These are phyloP conservation scores for Cryptoblepharus egeriae DNA, from an alignment of 2,797 vertebrate genomes.

Conservation along the genomic window DNA sequence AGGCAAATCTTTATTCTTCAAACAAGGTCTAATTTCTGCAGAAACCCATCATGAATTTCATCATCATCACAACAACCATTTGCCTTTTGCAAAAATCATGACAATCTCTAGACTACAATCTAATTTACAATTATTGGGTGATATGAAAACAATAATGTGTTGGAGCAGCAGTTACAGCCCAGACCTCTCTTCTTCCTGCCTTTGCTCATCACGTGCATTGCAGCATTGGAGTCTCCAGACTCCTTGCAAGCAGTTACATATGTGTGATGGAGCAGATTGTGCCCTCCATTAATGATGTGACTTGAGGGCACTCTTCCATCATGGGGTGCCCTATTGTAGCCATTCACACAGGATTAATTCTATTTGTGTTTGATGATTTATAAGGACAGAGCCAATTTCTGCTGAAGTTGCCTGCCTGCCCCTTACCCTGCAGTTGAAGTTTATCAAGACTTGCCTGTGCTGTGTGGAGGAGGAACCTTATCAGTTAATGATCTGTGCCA, in stretches of 20 bases:
- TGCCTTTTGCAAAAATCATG: no score
- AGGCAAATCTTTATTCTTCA: no score
- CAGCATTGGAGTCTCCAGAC: neutral
- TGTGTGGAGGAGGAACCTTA: constrained; percentile 28
- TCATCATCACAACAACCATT: no score
- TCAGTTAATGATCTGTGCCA: constrained; percentile 52
- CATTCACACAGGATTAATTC: neutral
- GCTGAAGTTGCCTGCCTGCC: constrained; percentile 19
- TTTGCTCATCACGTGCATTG: neutral
- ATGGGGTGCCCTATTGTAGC: constrained; percentile 39
- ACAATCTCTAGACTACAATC: no score
- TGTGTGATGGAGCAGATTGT: neutral
- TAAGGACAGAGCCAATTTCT: constrained; percentile 35
- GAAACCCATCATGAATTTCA: neutral
- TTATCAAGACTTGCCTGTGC: constrained; percentile 51
- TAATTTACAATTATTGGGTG: no score
- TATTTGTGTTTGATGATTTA: constrained; percentile 49
- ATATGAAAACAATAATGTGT: neutral
- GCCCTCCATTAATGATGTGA: constrained; percentile 7
- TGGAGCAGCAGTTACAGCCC: neutral
- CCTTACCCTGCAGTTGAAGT: constrained; percentile 21
- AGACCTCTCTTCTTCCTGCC: no score
- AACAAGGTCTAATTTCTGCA: neutral
- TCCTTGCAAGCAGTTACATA: neutral
- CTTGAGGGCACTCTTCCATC: neutral